These are phyloP conservation scores for Jaculus jaculus DNA, from an alignment of 2,113 vertebrate species.

Conservation along the genomic window DNA sequence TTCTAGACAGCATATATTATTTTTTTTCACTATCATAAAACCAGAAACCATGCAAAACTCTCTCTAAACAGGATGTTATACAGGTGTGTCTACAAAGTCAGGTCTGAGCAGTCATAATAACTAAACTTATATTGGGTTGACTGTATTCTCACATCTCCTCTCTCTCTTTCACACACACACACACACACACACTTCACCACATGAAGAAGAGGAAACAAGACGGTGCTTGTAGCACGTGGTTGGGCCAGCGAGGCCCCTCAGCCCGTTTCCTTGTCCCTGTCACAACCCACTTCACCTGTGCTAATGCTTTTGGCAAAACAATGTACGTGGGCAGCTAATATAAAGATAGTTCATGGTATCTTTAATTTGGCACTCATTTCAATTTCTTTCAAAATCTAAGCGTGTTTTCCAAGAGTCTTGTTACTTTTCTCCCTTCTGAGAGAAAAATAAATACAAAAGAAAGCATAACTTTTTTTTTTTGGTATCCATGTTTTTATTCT, in stretches of 20 bases:
- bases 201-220: neutral
- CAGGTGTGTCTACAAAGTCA: neutral
- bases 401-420: neutral
- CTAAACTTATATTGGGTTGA: neutral
- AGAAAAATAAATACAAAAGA: constrained; percentile 5
- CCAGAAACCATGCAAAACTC: neutral
- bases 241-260: neutral
- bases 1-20: neutral
- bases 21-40: neutral
- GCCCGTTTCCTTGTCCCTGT: neutral
- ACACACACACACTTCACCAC: neutral
- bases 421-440: neutral
- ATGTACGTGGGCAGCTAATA: neutral
- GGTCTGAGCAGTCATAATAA: neutral
- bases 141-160: neutral
- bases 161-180: neutral
- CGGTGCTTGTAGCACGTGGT: neutral
- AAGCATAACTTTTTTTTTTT: constrained; percentile 32
- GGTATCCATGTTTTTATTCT: neutral
- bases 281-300: neutral
- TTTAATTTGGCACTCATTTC: neutral
- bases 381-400: neutral
- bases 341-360: neutral
- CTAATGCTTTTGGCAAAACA: neutral
- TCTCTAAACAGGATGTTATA: neutral